phyloP scores from a whole-genome alignment of 2,113 vertebrate genomes.

The Probosciger aterrimus region DNA sequence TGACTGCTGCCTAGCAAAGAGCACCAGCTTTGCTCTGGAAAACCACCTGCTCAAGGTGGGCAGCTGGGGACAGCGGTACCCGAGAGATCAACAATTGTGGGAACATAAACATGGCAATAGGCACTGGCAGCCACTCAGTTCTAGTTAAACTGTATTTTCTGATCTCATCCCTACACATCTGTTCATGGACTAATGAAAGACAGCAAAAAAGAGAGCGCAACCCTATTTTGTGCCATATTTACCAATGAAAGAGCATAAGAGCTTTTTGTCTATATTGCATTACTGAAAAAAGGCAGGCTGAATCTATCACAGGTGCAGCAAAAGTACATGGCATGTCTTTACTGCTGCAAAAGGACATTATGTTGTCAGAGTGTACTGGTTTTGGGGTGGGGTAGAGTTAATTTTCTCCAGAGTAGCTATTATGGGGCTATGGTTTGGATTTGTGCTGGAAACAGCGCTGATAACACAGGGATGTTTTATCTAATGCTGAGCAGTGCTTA shows the following conservation, averaged over 20 bases:
- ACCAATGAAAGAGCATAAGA: background rate
- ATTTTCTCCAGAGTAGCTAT: background rate
- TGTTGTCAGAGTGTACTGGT: background rate
- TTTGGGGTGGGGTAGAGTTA: background rate
- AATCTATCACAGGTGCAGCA: background rate
- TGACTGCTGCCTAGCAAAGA: background rate
- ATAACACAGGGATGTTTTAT: background rate
- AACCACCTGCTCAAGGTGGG: rapidly evolving
- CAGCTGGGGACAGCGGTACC: background rate
- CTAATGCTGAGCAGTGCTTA: background rate
- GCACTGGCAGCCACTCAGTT: background rate
- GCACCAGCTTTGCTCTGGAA: background rate
- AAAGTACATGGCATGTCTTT: background rate
- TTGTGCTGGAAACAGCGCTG: background rate
- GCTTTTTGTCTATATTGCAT: background rate
- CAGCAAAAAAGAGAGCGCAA: background rate
- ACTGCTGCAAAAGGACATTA: background rate
- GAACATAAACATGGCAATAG: background rate
- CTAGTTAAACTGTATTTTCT: background rate
- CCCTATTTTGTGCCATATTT: background rate
- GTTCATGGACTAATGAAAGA: background rate
- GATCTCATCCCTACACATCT: background rate
- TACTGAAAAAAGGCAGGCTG: background rate
- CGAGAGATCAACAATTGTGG: rapidly evolving
- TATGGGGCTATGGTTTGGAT: background rate